These are phyloP conservation scores for Halichoerus grypus DNA, from an alignment of 2,113 vertebrate genomes.

Conservation along the genomic window DNA sequence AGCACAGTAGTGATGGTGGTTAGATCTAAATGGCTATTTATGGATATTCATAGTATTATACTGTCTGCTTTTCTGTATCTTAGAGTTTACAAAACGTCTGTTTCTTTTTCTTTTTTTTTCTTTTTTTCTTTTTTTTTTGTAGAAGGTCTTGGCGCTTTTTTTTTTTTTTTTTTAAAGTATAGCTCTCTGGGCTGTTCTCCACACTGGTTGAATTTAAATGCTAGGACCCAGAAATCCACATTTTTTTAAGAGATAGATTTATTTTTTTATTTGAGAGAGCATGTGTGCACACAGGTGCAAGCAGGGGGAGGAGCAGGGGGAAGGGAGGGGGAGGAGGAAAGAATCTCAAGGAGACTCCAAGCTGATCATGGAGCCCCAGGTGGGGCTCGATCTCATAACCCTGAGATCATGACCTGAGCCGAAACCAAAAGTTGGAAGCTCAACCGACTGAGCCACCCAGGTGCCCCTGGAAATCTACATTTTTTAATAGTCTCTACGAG, in stretches of 20 bases:
- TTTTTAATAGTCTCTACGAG: neutral
- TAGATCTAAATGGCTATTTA: slow-evolving; percentile 3
- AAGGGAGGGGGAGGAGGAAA: too few species aligned
- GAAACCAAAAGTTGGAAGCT: neutral
- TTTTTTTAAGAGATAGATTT: neutral
- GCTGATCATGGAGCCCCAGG: too few species aligned
- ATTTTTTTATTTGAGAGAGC: too few species aligned
- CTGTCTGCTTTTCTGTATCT: slow-evolving; percentile 11
- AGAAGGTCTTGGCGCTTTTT: neutral
- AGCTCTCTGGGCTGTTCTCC: neutral
- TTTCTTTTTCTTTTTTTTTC: neutral
- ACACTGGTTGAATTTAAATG: neutral
- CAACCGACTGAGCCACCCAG: neutral
- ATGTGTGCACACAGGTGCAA: too few species aligned
- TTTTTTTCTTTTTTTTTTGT: neutral
- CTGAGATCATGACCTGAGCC: neutral
- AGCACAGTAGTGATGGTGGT: neutral
- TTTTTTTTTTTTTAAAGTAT: neutral
- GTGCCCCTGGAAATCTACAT: neutral
- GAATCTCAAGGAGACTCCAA: too few species aligned
- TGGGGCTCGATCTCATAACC: too few species aligned
- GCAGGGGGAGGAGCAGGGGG: too few species aligned
- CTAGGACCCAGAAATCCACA: neutral
- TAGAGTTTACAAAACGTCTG: neutral
- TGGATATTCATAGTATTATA: slow-evolving; percentile 21